These are phyloP conservation scores for Coecobrya sp. DNA, from an alignment of 2,888 invertebrate genomes.

Conservation along the genomic window DNA sequence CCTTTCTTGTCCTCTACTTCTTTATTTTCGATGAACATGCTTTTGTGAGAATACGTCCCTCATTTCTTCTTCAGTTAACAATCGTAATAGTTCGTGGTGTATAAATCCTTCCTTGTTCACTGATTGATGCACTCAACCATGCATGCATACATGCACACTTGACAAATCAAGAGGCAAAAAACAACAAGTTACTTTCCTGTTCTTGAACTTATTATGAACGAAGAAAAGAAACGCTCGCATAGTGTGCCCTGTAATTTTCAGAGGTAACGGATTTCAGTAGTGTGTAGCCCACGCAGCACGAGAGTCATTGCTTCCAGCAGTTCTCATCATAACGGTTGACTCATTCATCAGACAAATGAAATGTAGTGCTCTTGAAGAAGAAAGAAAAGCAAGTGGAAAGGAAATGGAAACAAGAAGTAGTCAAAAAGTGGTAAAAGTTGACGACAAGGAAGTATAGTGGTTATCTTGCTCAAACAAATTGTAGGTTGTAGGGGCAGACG, in stretches of 20 bases:
- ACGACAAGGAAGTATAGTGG: constrained; percentile 13
- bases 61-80: neutral
- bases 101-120: constrained; percentile 15
- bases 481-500: constrained; percentile 12
- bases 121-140: constrained; percentile 18
- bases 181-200: constrained; percentile 46
- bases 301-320: constrained; percentile 36
- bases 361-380: constrained; percentile 21
- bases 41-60: neutral
- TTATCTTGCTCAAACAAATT: constrained; percentile 17
- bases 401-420: constrained; percentile 22
- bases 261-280: neutral
- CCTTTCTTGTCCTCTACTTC: constrained; percentile 3
- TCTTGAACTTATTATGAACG: constrained; percentile 31
- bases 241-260: neutral
- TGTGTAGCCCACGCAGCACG: neutral
- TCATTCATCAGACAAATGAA: constrained; percentile 6
- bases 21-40: neutral
- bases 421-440: constrained; percentile 18
- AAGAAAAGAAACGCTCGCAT: neutral
- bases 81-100: neutral
- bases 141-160: constrained; percentile 47
- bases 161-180: constrained; percentile 58
- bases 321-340: constrained; percentile 24
- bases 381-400: constrained; percentile 11